A percentile compares a stretch with the other conserved stretches of the same genome.
These are phyloP conservation scores for Hydractinia echinata DNA, from an alignment of 30 jellyfish, hydroid and myxozoan genomes.

Conservation along the genomic window DNA sequence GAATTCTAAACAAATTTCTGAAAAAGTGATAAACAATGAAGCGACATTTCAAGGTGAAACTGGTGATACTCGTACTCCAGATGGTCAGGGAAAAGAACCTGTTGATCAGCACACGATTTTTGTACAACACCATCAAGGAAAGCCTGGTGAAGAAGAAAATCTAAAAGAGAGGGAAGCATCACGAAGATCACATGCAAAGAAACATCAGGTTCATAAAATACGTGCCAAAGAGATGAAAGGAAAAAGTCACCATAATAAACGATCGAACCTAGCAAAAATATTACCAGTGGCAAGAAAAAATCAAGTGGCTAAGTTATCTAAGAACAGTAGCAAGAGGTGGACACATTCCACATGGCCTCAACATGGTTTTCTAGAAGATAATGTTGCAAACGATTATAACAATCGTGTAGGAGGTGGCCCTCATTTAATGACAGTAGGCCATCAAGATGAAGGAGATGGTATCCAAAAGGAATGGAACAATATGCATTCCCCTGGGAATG, in stretches of 20 bases:
- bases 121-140: neutral
- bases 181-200: neutral
- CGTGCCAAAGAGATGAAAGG: neutral
- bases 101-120: conserved; percentile 10
- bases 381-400: neutral
- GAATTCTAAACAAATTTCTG: neutral
- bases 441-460: conserved; percentile 64
- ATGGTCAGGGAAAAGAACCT: conserved; percentile 3
- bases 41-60: neutral
- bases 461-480: conserved; percentile 73
- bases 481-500: conserved; percentile 83
- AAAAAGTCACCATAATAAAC: neutral
- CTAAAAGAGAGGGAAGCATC: no score
- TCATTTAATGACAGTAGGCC: conserved; percentile 66
- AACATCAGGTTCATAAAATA: neutral
- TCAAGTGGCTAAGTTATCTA: neutral
- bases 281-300: neutral
- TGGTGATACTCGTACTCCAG: neutral
- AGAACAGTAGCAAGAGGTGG: neutral
- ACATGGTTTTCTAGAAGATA: conserved; percentile 27
- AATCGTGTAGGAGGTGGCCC: conserved; percentile 32
- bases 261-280: neutral
- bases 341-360: conserved; percentile 1
- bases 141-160: neutral
- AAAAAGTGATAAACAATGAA: neutral